Conservation (phyloP, 2,797 vertebrate genomes). For the Mus caroli region DNA sequence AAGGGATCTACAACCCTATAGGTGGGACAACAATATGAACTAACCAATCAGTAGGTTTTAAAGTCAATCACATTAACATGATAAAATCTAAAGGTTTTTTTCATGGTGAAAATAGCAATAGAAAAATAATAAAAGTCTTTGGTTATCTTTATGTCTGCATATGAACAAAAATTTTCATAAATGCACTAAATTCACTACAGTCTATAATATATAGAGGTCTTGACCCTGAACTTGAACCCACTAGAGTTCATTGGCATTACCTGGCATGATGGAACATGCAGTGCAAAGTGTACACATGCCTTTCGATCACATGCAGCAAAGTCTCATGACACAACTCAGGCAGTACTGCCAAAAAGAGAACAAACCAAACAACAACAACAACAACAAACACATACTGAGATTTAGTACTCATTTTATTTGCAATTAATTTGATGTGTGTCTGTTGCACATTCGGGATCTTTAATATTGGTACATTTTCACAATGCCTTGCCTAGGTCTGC, state of each 20-base stretch:
- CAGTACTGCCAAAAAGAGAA: background rate
- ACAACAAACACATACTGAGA: background rate
- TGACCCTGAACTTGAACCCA: background rate
- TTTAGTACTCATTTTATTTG: background rate
- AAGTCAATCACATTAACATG: background rate
- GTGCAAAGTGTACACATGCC: rapidly evolving
- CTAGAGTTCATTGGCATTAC: background rate
- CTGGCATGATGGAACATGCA: no score
- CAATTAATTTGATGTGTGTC: no score
- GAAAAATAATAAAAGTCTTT: background rate
- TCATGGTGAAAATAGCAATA: background rate
- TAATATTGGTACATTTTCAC: background rate
- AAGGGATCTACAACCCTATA: no score
- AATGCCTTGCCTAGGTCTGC: rapidly evolving
- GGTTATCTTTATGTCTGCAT: background rate
- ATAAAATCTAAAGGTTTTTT: background rate
- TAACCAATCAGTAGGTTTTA: background rate
- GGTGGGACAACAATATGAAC: no score
- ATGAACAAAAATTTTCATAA: background rate
- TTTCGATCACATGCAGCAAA: background rate
- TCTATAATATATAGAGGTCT: no score
- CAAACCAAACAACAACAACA: background rate
- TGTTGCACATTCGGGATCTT: background rate
- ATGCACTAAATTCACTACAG: background rate
- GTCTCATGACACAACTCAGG: background rate